These are phyloP conservation scores for Mionectes macconnelli DNA, from an alignment of 2,113 vertebrate genomes.

Conservation along the genomic window DNA sequence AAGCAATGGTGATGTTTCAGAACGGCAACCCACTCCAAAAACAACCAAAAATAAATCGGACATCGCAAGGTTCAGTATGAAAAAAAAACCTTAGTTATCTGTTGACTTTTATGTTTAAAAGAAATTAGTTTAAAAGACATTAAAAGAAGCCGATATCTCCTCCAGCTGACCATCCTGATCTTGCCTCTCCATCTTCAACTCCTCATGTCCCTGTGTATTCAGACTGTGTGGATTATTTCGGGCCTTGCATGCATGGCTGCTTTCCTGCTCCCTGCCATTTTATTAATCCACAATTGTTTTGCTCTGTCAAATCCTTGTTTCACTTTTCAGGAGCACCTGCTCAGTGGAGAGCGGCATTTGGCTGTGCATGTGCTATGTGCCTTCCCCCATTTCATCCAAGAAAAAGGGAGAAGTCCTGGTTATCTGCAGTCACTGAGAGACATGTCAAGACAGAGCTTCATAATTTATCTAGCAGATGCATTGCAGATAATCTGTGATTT, in stretches of 20 bases:
- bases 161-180: not conserved
- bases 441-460: not conserved
- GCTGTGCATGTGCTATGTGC: fast-evolving
- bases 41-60: not conserved
- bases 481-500: not conserved
- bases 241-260: not conserved
- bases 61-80: not conserved
- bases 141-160: not conserved
- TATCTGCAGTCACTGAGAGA: not conserved
- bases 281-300: not conserved
- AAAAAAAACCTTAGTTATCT: not conserved
- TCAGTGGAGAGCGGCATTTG: not conserved
- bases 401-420: not conserved
- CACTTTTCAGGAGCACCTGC: not conserved
- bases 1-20: not conserved
- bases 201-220: not conserved
- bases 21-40: not conserved
- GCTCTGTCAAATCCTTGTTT: not conserved
- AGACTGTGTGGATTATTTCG: no score
- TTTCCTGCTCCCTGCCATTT: not conserved
- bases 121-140: not conserved
- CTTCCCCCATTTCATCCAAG: not conserved
- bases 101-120: not conserved
- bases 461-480: not conserved
- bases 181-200: not conserved